Percentiles rank a stretch among this genome's conserved stretches.
Evolutionary conservation across 1,140 invertebrate species (phyloP).

Genomic region (Caenorhabditis elegans): DNA sequence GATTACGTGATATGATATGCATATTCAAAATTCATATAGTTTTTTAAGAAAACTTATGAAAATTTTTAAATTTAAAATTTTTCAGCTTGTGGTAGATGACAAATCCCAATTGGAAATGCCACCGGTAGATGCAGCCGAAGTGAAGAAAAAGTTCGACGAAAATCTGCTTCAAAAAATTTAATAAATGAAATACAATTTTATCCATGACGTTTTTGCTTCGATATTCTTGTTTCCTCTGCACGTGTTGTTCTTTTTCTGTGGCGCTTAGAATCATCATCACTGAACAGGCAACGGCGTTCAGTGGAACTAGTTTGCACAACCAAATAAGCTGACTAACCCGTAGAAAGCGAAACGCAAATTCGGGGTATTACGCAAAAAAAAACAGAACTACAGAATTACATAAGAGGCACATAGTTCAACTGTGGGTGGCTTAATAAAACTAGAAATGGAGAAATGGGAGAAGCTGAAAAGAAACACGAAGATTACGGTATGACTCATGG

Average conservation of each 20-base stretch:
- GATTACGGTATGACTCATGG: constrained; percentile 7
- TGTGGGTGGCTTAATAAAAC: background rate
- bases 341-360: constrained; percentile 28
- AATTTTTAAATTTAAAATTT: no score
- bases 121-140: background rate
- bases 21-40: no score
- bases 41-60: no score
- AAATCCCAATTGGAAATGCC: constrained; percentile 20
- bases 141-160: constrained; percentile 3
- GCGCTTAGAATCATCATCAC: background rate
- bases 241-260: background rate
- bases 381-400: background rate
- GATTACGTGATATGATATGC: no score
- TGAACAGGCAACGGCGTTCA: background rate
- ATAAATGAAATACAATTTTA: background rate
- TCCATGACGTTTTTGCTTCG: background rate
- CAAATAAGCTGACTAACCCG: constrained; percentile 26
- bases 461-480: background rate
- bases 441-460: background rate
- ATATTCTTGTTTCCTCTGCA: background rate
- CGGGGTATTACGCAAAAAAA: constrained; percentile 27
- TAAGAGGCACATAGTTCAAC: constrained; percentile 21
- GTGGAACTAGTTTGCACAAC: background rate
- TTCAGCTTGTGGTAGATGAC: background rate
- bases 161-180: background rate